Conservation (phyloP, 2,797 vertebrate genomes). For the Fistularia tabacaria region DNA sequence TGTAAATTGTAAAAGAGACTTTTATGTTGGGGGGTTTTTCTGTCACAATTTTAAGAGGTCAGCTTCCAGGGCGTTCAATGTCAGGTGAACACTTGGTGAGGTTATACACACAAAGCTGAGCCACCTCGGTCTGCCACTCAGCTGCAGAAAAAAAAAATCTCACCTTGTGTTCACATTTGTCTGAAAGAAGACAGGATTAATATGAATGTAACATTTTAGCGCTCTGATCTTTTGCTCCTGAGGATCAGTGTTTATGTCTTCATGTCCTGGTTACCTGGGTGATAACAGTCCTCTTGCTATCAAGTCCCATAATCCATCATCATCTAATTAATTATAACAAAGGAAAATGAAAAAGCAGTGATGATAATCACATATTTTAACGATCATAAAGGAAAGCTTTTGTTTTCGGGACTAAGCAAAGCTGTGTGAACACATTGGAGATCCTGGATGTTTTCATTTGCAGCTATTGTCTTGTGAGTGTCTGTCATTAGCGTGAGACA, state of each 20-base stretch:
- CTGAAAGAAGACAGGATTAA: too few relatives aligned
- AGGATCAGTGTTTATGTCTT: constrained; percentile 57
- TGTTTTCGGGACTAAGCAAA: constrained; percentile 53
- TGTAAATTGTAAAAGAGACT: background rate
- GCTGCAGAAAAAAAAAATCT: too few relatives aligned
- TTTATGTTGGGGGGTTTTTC: background rate
- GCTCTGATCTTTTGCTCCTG: constrained; percentile 24
- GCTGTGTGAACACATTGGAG: constrained; percentile 26
- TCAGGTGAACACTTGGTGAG: too few relatives aligned
- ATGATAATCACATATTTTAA: constrained; percentile 57
- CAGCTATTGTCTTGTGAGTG: constrained; percentile 50
- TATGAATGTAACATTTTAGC: constrained; percentile 7
- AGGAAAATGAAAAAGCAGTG: constrained; percentile 54
- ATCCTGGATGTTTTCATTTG: constrained; percentile 51
- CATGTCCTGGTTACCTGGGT: constrained; percentile 46
- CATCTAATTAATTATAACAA: constrained; percentile 63
- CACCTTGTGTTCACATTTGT: too few relatives aligned
- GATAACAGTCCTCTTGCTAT: constrained; percentile 49
- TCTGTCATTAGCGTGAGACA: constrained; percentile 50
- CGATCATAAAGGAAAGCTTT: constrained; percentile 41
- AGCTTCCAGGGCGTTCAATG: too few relatives aligned
- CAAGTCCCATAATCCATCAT: constrained; percentile 54
- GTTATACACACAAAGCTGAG: too few relatives aligned
- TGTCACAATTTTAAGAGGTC: too few relatives aligned
- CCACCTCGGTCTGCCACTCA: too few relatives aligned